Evolutionary conservation across 1,140 invertebrate species (phyloP), one percentile per base, ranked within the genome.

Genomic region (Drosophila sturtevanti): DNA sequence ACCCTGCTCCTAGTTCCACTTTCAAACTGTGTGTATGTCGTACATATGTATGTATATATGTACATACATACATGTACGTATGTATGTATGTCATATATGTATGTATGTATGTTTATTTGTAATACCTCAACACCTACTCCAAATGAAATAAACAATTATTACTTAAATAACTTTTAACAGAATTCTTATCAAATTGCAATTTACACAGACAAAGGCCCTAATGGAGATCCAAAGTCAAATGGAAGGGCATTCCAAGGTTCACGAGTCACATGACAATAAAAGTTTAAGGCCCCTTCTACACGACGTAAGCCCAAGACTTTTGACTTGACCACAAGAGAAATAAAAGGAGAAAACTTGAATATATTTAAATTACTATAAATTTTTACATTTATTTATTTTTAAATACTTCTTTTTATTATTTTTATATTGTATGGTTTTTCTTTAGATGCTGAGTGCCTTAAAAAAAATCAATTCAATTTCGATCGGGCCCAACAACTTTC

Each of bases 381-480:
- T 62, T 65, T 62, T 79, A 79, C 64, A 79, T 69, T 79, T 79
- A 79, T 79, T 79, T 48, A 4, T 31, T 31, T 31, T 31, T 1
- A 31, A 6, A 6, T 68, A 60, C 59, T 63, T 61, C 68, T 55
- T 67, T 63, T 52, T 72, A 34, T 18, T 66, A 51, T 56, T 61
- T 68, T 58, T 51, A 54, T 9, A 12, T 37, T 58, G 48, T 34
- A 24, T 75, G 44, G 68, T 22, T 74, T 68, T 51, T 27, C 62
- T 68, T 34, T 75, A 68, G 61, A 35, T 41, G 31, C 51, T 51
- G 24, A 58, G 60, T 41, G 38, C 27, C 52, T 68, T 63, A 59
- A 38, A 68, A 68, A 38, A 56, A 58, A 58, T 58, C 72, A 61
- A 56, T 27, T 58, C 72, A 38, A 51, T 27, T 34, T 16, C 31